Base-by-base conservation (phyloP, 2,113 vertebrate genomes). In the Rhinogobius similis region DNA sequence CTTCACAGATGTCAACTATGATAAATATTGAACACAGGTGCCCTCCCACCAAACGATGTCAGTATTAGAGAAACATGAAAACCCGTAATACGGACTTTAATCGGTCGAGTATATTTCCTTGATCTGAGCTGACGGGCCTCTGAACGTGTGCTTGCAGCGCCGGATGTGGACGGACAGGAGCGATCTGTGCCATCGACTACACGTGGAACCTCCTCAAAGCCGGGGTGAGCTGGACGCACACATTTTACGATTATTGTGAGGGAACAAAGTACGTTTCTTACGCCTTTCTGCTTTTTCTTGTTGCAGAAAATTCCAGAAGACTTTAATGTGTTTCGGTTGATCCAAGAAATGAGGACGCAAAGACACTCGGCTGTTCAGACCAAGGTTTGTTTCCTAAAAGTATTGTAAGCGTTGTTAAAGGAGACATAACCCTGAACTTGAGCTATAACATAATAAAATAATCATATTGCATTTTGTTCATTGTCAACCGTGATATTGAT, bases 151-250 rank as follows among this genome's bases (percentile, higher is more conserved):
- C 86, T 23, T 81, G 65, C 93, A 99, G 98, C 92, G 98, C 98
- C 83, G 98, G 98, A 77, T 99, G 98, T 93, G 97, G 97, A 92
- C 94, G 98, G 87, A 99, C 98, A 13, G 98, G 98, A 65, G 98
- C 98, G 81, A 99, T 99, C 88, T 99, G 98, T 93, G 97, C 97
- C 76, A 98, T 99, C 76, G 97, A 99, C 94, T 97, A 98, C 92
- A 99, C 98, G 0, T 98, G 98, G 98, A 99, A 98, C 91, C 94
- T 99, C 73, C 95, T 99, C 65, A 99, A 98, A 94, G 96, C 96
- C 80, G 96, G 95, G 93, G 98, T 99, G 95, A 92, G 93, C 50
- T 41, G 23, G 21, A 7, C 11, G 11, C 23, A 8, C 72, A 59
- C 50, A 56, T 65, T 43, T 36, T 36, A 36, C 32, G 1, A 3